Conservation (phyloP, 1,140 invertebrate species). For the Calliphora vicina region DNA sequence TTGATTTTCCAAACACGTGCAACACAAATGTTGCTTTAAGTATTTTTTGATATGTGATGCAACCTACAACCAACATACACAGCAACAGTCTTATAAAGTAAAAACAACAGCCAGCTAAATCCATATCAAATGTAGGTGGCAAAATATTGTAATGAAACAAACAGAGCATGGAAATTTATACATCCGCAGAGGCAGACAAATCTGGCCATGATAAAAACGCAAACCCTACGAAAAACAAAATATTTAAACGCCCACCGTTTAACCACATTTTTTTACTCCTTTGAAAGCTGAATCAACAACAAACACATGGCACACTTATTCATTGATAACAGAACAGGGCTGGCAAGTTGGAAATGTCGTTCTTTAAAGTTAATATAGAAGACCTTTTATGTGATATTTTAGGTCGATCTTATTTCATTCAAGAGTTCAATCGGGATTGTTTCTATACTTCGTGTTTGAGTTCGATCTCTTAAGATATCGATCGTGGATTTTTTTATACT, state of each 20-base stretch:
- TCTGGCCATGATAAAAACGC: neutral
- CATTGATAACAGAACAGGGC: no score
- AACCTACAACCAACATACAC: neutral
- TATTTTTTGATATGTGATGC: conserved; percentile 26
- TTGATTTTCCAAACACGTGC: conserved; percentile 4
- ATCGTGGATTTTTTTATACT: no score
- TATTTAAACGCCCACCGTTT: conserved; percentile 10
- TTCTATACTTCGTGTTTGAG: no score
- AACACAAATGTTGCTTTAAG: conserved; percentile 28
- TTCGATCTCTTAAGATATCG: no score
- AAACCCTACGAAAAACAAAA: neutral
- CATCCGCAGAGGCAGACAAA: neutral
- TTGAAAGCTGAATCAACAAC: neutral
- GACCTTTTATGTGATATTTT: no score
- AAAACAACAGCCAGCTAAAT: no score
- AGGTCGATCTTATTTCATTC: no score
- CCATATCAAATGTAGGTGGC: neutral
- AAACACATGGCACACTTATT: neutral
- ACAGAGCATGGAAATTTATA: neutral
- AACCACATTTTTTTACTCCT: neutral
- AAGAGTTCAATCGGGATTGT: no score
- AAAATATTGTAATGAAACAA: conserved; percentile 15
- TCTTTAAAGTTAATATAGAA: no score
- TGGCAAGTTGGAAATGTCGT: no score
- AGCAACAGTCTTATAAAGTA: neutral